Conservation (phyloP, 2,113 vertebrate species). For the Tragelaphus buxtoni region DNA sequence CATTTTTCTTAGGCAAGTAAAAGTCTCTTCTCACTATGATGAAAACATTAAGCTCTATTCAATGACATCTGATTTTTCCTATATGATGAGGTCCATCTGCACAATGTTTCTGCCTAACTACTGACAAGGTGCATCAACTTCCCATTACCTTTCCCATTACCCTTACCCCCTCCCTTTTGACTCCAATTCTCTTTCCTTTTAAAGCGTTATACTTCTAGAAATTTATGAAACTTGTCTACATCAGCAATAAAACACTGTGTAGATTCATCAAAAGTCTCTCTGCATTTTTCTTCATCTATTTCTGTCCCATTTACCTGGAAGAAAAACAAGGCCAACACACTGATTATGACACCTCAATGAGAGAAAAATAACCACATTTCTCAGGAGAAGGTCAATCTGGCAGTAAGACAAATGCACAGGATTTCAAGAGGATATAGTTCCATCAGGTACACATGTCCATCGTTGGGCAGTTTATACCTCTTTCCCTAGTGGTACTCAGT, state of each 20-base stretch:
- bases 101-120: constrained; percentile 57
- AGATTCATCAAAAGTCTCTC: constrained; percentile 54
- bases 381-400: constrained; percentile 55
- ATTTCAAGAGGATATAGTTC: not conserved
- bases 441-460: constrained; percentile 14
- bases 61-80: constrained; percentile 69
- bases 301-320: constrained; percentile 58
- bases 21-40: constrained; percentile 75
- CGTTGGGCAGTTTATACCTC: not conserved
- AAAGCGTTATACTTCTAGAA: not conserved
- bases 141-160: not conserved
- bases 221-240: constrained; percentile 11
- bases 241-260: constrained; percentile 39
- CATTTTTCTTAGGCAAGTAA: constrained; percentile 77
- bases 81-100: constrained; percentile 25
- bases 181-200: not conserved
- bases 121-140: not conserved
- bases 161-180: not conserved
- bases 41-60: constrained; percentile 72
- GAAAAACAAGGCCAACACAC: constrained; percentile 59
- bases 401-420: constrained; percentile 47
- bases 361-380: constrained; percentile 56
- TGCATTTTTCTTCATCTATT: constrained; percentile 57
- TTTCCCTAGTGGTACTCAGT: not conserved
- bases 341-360: constrained; percentile 39